These are phyloP conservation scores for Isoperla grammatica DNA, from an alignment of 2,888 invertebrate species.

Conservation along the genomic window DNA sequence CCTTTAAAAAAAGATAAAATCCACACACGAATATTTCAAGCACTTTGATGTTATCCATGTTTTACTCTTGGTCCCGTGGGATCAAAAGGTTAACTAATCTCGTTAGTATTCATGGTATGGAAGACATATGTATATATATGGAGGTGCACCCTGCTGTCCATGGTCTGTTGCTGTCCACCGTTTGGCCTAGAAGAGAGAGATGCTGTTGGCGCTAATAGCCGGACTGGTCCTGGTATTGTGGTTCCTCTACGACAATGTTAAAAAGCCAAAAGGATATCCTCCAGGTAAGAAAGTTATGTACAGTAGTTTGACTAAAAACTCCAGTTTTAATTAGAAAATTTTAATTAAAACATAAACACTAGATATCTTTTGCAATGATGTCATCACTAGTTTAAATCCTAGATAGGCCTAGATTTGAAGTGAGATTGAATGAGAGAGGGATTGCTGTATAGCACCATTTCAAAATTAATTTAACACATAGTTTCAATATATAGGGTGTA, in stretches of 20 bases:
- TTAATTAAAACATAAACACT: too few species aligned
- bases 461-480: too few species aligned
- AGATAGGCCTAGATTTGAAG: too few species aligned
- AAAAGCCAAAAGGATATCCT: constrained; percentile 48
- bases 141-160: background rate
- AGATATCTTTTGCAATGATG: too few species aligned
- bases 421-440: too few species aligned
- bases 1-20: too few species aligned
- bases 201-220: constrained; percentile 14
- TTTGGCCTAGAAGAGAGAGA: background rate
- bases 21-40: too few species aligned
- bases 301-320: constrained; percentile 16
- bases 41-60: too few species aligned
- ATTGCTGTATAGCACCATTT: too few species aligned
- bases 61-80: background rate
- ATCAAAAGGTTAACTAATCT: constrained; percentile 11
- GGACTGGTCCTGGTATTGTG: constrained; percentile 6
- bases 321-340: constrained; percentile 12
- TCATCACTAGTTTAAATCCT: too few species aligned
- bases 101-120: constrained; percentile 23
- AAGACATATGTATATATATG: constrained; percentile 19
- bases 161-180: constrained; percentile 16
- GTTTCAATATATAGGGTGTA: too few species aligned
- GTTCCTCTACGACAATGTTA: constrained; percentile 32
- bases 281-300: constrained; percentile 44